Conservation (phyloP, 2,888 invertebrate genomes). For the Argyresthia goedartella region DNA sequence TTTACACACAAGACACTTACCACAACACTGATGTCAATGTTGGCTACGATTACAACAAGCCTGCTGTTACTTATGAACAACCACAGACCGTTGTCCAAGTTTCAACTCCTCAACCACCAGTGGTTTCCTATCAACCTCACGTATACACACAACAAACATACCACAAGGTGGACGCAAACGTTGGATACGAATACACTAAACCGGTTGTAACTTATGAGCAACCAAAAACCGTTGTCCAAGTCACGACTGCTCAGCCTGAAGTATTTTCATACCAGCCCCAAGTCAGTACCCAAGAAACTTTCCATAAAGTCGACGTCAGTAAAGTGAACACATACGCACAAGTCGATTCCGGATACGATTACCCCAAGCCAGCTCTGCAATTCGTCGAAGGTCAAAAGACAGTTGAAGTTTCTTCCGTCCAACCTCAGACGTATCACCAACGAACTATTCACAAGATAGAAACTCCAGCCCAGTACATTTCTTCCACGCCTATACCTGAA, state of each 20-base stretch:
- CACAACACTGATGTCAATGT: slow-evolving; percentile 30
- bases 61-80: slow-evolving; percentile 11
- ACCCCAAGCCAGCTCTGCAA: slow-evolving; percentile 19
- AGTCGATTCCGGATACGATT: slow-evolving; percentile 20
- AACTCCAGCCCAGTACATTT: slow-evolving; percentile 28
- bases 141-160: slow-evolving; percentile 38
- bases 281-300: slow-evolving; percentile 34
- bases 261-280: slow-evolving; percentile 45
- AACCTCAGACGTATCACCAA: slow-evolving; percentile 43
- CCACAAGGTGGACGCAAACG: slow-evolving; percentile 36
- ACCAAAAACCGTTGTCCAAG: slow-evolving; percentile 7
- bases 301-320: slow-evolving; percentile 37
- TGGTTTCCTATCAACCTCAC: slow-evolving; percentile 33
- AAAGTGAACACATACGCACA: slow-evolving; percentile 32
- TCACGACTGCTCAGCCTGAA: slow-evolving; percentile 24
- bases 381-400: slow-evolving; percentile 41
- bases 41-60: slow-evolving; percentile 6
- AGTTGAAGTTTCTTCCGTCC: slow-evolving; percentile 25
- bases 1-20: slow-evolving; percentile 37
- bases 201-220: slow-evolving; percentile 15
- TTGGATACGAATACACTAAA: slow-evolving; percentile 17
- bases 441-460: slow-evolving; percentile 47
- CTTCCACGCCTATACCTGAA: slow-evolving; percentile 34
- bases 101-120: slow-evolving; percentile 15
- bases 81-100: slow-evolving; percentile 10